Base-by-base conservation (phyloP, 2,888 invertebrate species). In the Drosophila setosimentum region DNA sequence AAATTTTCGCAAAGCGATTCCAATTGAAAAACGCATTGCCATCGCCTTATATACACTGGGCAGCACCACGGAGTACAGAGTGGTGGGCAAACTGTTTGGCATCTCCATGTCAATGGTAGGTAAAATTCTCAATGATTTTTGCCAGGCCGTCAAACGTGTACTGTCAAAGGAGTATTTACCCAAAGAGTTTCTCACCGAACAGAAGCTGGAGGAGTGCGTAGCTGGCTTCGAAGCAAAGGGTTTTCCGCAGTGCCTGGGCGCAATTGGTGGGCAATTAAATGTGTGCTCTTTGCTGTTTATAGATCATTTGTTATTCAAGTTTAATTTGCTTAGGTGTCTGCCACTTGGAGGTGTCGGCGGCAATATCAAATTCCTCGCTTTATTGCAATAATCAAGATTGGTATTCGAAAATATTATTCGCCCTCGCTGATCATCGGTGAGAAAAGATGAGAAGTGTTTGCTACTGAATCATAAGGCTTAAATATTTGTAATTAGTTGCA, bases 221-320 rank as follows among this genome's bases (percentile, higher is more conserved):
- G 2, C 18, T 13, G 50, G 53, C 7, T 66, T 66, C 30, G 35
- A 8, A 1, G 13, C n/a, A 0, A 30, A 16, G 0, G 62, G 53
- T 2, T 62, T 66, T 48, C 35, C 66, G 2, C 53, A 66, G 29
- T 61, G 61, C 8, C 24, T 66, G 30, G 66, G 48, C 0, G 66
- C 35, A 37, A 32, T 61, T 37, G 53, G 61, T 65, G 27, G 7
- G 61, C 7, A 29, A 10, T 1, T 35, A 18, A 33, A 11, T 16
- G 3, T 29, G 13, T 42, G 16, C 1, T 13, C 2, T 3, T 11
- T 32, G 16, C n/a, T 42, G 1, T 8, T 13, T 33, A 5, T 8
- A 16, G 21, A 21, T 42, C 21, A 58, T 11, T 48, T 16, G 10
- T 21, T 24, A 49, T 16, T 13, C 21, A 10, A 27, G 5, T 10